A percentile compares a stretch with the other conserved stretches of the same genome.
Conservation (phyloP, 2,888 invertebrate species). For the Agriopis aurantiaria region DNA sequence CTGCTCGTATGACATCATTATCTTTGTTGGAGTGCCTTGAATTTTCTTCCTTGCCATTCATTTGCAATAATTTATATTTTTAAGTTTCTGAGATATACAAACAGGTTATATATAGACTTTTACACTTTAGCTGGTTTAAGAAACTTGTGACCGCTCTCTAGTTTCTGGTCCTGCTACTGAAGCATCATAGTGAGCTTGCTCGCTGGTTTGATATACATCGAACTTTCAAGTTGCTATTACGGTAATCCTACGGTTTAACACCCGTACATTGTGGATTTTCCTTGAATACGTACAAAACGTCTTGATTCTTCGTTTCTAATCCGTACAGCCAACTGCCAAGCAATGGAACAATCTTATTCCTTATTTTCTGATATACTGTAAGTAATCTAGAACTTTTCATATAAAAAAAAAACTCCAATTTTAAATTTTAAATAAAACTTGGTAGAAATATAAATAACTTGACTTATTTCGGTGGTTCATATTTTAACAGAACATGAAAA, state of each 20-base stretch:
- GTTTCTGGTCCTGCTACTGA: constrained; percentile 4
- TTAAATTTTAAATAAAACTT: no score
- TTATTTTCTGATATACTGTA: no score
- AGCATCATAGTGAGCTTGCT: background rate
- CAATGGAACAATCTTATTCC: no score
- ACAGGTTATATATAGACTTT: constrained; percentile 7
- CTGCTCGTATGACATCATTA: background rate
- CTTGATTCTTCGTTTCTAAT: no score
- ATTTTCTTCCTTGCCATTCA: constrained; percentile 6
- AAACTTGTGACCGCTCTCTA: background rate
- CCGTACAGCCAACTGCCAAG: no score
- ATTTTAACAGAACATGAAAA: background rate
- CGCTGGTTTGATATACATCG: background rate
- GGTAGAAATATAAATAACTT: background rate
- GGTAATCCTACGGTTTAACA: background rate
- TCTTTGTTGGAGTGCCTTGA: background rate
- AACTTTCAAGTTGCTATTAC: constrained; percentile 5
- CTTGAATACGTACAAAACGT: no score
- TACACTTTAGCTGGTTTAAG: constrained; percentile 9
- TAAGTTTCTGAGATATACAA: constrained; percentile 9
- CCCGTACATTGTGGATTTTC: no score
- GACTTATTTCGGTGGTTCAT: background rate
- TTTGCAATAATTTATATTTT: constrained; percentile 5
- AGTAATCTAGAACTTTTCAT: no score
- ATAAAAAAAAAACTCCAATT: no score